Base-by-base conservation (phyloP, 2,797 vertebrate genomes). In the Acrossocheilus fasciatus region DNA sequence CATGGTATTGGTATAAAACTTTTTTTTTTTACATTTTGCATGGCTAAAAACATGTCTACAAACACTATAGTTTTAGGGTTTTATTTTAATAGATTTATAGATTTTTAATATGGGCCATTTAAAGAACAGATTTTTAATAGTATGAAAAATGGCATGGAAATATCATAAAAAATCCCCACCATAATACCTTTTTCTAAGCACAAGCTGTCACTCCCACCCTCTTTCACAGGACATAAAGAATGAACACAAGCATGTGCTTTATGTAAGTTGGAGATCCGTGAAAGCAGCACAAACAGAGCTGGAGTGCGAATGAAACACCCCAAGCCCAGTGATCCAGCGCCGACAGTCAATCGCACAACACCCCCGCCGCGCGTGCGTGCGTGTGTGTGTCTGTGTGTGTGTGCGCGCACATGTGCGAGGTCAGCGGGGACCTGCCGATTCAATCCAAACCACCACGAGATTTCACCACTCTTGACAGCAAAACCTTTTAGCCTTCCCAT, bases 401-500 rank as follows among this genome's bases (percentile, higher is more conserved):
- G 57, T 57, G 64, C n/a, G 64, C 4, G 9, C 50, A 30, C 34
- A 52, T 36, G 57, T 12, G 57, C 14, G 39, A 54, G 45, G 15
- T 39, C 62, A 43, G 34, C 45, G 47, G 62, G 62, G 73, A 50
- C 43, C 20, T n/a, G 45, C 72, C 14, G 12, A 68, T 84, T 66
- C 57, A 64, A 50, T 74, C 70, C 70, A 74, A 45, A 59, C 17
- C 50, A 72, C n/a, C 80, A 11, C 9, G n/a, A 72, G 17, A 34
- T 74, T 83, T 83, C 2, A 34, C 11, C 47, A 52, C 23, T 79
- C 47, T 43, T 69, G 69, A 83, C 34, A 72, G 68, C 69, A 83
- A 59, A 83, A 84, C 82, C 73, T 76, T 75, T 84, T 45, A 74
- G 69, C 69, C 39, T 74, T 81, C 78, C 59, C 23, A 26, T 79